Base-by-base conservation (phyloP, 1,140 invertebrate species). In the Drosophila baimaii region DNA sequence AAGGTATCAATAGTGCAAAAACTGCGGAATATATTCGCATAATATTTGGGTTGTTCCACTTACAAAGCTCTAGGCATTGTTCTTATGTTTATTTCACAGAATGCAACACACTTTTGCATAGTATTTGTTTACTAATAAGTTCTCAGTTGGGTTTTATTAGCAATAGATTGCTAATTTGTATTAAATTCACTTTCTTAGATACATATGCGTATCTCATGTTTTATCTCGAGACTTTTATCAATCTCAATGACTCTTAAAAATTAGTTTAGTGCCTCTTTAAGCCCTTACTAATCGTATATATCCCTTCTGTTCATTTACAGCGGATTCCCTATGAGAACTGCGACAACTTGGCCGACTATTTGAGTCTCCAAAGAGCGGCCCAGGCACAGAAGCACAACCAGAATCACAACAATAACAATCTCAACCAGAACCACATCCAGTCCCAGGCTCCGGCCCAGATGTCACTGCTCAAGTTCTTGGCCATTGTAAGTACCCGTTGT, bases 391-490 rank as follows among this genome's bases (percentile, higher is more conserved):
- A 46, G 9, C 51, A 35, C 51, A 52, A 52, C 29, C 68, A 66
- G 27, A 37, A 54, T 33, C 51, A 54, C 1, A 19, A 41, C 12
- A 19, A 44, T 33, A 44, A 46, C 9, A 13, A 13, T 13, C 58
- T 52, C 17, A 35, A n/a, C 17, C 58, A 51, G 10, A 23, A 37
- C 15, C 72, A 56, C 63, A 54, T 68, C 61, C 76, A 66, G 49
- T 70, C 73, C n/a, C 23, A 33, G 66, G 58, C 44, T 57, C 80
- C 61, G 33, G 47, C 54, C 31, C 79, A 93, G 59, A 94, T 94
- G 92, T 94, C 94, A 15, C 84, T 95, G 69, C 92, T 95, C 33
- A 94, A 95, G 92, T 94, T 94, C 85, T 91, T 95, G 69, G 94
- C 94, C 58, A 92, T 95, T 92, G 94, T 95, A 93, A 94, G 94